phyloP scores from a whole-genome alignment of 2,113 vertebrate genomes.

The Corythoichthys intestinalis region DNA sequence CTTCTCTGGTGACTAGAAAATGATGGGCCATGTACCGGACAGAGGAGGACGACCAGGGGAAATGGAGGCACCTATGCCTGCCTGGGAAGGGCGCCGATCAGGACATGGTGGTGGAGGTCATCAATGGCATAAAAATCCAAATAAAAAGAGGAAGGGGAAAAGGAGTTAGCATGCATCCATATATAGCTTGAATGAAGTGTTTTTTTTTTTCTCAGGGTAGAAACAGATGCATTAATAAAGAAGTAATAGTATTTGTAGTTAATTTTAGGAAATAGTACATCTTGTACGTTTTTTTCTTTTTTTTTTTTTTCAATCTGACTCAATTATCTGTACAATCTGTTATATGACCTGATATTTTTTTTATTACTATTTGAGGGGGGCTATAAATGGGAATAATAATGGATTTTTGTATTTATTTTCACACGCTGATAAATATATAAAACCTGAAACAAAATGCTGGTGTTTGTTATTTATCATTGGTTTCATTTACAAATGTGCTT shows the following conservation, averaged over 20 bases:
- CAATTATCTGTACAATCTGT: slow-evolving; percentile 13
- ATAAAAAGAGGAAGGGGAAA: slow-evolving; percentile 65
- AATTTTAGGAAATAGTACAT: slow-evolving; percentile 2
- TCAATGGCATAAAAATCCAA: slow-evolving; percentile 52
- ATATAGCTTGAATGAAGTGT: not conserved
- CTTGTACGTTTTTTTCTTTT: slow-evolving; percentile 13
- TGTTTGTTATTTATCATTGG: not conserved
- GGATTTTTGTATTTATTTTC: slow-evolving; percentile 5
- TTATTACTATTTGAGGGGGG: slow-evolving; percentile 9
- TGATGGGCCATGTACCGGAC: slow-evolving; percentile 83
- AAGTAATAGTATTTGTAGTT: slow-evolving; percentile 5
- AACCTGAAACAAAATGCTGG: not conserved
- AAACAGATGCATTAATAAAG: slow-evolving; percentile 6
- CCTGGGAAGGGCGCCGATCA: slow-evolving; percentile 60
- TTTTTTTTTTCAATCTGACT: slow-evolving; percentile 15
- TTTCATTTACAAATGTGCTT: not conserved
- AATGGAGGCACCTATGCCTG: slow-evolving; percentile 83
- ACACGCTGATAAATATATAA: not conserved
- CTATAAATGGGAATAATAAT: not conserved
- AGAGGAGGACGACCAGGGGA: slow-evolving; percentile 83
- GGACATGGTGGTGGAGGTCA: slow-evolving; percentile 44
- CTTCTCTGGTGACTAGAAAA: slow-evolving; percentile 57
- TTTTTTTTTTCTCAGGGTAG: not conserved
- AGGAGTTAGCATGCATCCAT: slow-evolving; percentile 22
- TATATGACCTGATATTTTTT: slow-evolving; percentile 18